phyloP scores from a whole-genome alignment of 2,113 vertebrate genomes.

The Chauna torquata region DNA sequence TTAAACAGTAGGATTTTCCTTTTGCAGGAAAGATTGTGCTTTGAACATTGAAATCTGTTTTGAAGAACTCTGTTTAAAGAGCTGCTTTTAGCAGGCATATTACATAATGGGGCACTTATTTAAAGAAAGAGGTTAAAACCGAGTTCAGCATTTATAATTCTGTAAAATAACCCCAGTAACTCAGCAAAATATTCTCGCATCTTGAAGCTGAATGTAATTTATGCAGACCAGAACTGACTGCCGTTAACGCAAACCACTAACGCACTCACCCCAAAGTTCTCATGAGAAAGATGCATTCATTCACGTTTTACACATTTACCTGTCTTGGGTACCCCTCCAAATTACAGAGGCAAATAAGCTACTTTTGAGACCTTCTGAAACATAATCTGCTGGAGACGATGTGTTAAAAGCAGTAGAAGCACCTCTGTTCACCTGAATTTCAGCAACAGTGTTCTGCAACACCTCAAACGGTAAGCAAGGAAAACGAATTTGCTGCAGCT shows the following conservation, averaged over 20 bases:
- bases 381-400: neutral
- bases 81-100: neutral
- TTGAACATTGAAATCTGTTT: neutral
- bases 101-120: neutral
- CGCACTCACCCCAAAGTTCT: neutral
- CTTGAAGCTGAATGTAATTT: neutral
- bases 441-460: neutral
- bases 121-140: conserved; percentile 14
- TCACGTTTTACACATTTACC: neutral
- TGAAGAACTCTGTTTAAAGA: neutral
- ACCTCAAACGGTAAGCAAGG: neutral
- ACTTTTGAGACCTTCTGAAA: neutral
- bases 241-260: neutral
- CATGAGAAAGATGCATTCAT: neutral
- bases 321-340: neutral
- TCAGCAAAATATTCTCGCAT: neutral
- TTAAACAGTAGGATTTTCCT: conserved; percentile 9
- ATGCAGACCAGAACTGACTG: neutral
- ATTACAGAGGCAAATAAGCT: neutral
- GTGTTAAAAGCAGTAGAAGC: neutral
- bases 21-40: neutral
- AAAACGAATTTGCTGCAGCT: neutral
- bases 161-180: neutral
- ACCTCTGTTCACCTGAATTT: neutral
- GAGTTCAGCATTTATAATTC: neutral